Evolutionary conservation across 2,888 invertebrate genomes (phyloP), one percentile per base, ranked within the genome.

Genomic region (Fragum sueziense): DNA sequence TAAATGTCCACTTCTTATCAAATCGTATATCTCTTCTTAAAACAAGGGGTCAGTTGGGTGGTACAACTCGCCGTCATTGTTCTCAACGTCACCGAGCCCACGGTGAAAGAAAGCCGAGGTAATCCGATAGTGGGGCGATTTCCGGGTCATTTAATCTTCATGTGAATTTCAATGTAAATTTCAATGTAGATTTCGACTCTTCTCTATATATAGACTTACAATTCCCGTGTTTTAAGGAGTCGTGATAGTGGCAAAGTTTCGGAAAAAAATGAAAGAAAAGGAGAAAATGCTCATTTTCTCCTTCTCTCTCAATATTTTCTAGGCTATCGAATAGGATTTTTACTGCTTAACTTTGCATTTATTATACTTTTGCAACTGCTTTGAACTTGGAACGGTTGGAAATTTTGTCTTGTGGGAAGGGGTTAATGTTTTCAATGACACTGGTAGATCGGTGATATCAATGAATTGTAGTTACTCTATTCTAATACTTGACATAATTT

Each of bases 131-230:
- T 27, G 27, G 25, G 34, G 47, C 62, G 33, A 73, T 73, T 69
- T 77, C 73, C 77, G 73, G 77, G 70, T 77, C 77, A 77, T 77
- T 77, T 52, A 41, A 20, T 65, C 17, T 41, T 41, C 65, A 65
- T 65, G 34, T 25, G 25, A 37, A 41, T 65, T 65, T 65, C 65
- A 54, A 54, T 54, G 54, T 20, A 11, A 54, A 22, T n/a, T n/a
- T n/a, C n/a, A n/a, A 17, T 41, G 9, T 14, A 41, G 41, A 41
- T 41, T 41, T 9, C 41, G 41, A n/a, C n/a, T n/a, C n/a, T n/a
- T n/a, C n/a, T n/a, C n/a, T n/a, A n/a, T n/a, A n/a, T n/a, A n/a
- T n/a, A n/a, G n/a, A n/a, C n/a, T n/a, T n/a, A n/a, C n/a, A n/a
- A n/a, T n/a, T n/a, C n/a, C n/a, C n/a, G n/a, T n/a, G n/a, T n/a